These are phyloP conservation scores for Sebastes minor DNA, from an alignment of 2,797 vertebrate species.

Conservation along the genomic window DNA sequence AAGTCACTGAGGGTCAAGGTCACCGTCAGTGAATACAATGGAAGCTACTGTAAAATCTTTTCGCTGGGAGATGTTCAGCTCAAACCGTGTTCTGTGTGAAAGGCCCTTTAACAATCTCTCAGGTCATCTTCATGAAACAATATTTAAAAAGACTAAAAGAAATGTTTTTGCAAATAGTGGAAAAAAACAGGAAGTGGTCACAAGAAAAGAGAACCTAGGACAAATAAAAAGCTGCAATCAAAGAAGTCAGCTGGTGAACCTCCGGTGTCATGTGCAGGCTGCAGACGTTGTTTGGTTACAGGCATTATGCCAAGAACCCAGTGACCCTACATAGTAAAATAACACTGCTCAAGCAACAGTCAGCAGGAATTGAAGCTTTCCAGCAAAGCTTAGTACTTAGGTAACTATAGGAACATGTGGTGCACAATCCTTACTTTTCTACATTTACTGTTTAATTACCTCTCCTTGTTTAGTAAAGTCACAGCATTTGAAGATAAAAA, in stretches of 20 bases:
- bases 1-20: neutral
- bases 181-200: conserved; percentile 1
- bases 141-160: neutral
- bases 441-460: neutral
- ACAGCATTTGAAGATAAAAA: neutral
- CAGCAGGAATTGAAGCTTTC: neutral
- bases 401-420: neutral
- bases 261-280: neutral
- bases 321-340: conserved; percentile 9
- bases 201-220: neutral
- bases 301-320: neutral
- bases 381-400: neutral
- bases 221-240: conserved; percentile 6
- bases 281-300: neutral
- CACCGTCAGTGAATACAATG: neutral
- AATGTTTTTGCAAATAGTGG: neutral
- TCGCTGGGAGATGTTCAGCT: too few species aligned
- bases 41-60: neutral
- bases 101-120: too few species aligned
- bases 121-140: neutral
- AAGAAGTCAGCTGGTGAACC: neutral
- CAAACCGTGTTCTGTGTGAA: too few species aligned
- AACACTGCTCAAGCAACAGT: neutral
- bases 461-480: neutral
- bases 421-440: neutral